phyloP scores from a whole-genome alignment of 2,797 vertebrate genomes.

The Protosalanx chinensis region DNA sequence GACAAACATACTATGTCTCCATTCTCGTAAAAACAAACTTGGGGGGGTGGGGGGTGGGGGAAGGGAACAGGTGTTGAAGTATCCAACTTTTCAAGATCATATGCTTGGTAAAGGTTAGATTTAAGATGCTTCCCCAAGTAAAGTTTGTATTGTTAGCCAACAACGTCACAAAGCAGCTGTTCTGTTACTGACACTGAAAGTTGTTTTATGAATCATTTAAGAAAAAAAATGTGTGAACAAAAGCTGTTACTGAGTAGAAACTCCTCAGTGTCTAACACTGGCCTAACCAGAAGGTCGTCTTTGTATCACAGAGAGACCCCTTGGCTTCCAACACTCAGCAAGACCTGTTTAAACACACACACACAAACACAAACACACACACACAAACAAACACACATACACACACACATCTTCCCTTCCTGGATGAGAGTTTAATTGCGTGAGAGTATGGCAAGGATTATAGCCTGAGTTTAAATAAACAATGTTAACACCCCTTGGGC shows the following conservation, averaged over 20 bases:
- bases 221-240: constrained; percentile 1
- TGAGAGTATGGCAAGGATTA: constrained; percentile 4
- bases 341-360: not conserved
- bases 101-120: not conserved
- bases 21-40: not conserved
- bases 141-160: not conserved
- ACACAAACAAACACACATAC: not conserved
- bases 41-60: too few species aligned
- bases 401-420: not conserved
- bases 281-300: not conserved
- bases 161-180: not conserved
- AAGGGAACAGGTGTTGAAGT: not conserved
- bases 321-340: constrained; percentile 10
- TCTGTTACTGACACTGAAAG: not conserved
- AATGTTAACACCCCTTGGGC: not conserved
- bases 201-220: not conserved
- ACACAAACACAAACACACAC: too few species aligned
- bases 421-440: constrained; percentile 3
- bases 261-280: not conserved
- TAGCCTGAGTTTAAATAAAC: constrained; percentile 10
- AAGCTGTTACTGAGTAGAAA: not conserved
- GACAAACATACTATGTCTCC: not conserved
- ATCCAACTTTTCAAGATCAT: not conserved
- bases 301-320: constrained; percentile 3
- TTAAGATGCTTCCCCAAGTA: not conserved